These are phyloP conservation scores for Meles meles DNA, from an alignment of 2,113 vertebrate species.

Conservation along the genomic window DNA sequence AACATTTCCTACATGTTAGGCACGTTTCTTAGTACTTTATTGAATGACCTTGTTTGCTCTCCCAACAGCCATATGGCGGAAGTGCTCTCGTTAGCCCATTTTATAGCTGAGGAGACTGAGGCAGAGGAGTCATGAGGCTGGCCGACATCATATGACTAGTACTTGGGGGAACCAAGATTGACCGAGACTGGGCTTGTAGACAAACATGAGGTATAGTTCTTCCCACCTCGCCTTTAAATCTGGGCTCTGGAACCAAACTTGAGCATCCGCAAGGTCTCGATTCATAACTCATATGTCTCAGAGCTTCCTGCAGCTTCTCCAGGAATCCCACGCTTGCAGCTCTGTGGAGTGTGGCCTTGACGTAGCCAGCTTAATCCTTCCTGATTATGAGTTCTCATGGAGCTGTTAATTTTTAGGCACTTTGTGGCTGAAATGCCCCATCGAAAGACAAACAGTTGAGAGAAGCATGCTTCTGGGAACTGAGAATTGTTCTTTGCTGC, in stretches of 20 bases:
- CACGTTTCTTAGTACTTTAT: background rate
- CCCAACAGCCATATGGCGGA: background rate
- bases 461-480: background rate
- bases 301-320: background rate
- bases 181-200: background rate
- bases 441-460: background rate
- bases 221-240: background rate
- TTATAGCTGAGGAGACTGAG: background rate
- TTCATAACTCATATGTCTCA: background rate
- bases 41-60: background rate
- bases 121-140: background rate
- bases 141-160: accelerated
- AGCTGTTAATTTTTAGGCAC: background rate
- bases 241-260: background rate
- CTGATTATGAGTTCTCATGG: background rate
- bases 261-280: background rate
- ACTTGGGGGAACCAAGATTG: background rate
- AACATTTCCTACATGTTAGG: background rate
- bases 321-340: background rate
- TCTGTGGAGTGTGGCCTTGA: background rate
- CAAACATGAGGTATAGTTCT: background rate
- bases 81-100: background rate
- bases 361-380: background rate
- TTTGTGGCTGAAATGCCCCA: background rate
- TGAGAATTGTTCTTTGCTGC: background rate